These are phyloP conservation scores for Branchipolynoe longqiensis DNA, from an alignment of 2,888 invertebrate species.

Conservation along the genomic window DNA sequence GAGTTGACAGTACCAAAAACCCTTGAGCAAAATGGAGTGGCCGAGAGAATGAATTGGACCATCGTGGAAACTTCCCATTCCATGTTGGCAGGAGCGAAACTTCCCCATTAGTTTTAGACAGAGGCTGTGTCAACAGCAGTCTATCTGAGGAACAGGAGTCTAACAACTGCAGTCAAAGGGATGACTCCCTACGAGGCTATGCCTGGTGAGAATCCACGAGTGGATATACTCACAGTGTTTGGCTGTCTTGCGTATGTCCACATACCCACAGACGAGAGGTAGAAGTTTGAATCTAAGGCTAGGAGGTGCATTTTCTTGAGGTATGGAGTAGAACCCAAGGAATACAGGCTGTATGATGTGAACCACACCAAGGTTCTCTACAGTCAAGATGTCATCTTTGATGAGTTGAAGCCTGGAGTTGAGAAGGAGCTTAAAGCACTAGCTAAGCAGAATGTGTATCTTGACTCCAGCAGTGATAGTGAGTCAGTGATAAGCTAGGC, in stretches of 20 bases:
- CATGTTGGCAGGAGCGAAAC: conserved; percentile 60
- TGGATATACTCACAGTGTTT: conserved; percentile 60
- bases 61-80: conserved; percentile 73
- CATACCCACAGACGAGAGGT: conserved; percentile 62
- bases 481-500: background rate
- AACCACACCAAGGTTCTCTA: conserved; percentile 26
- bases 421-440: conserved; percentile 1
- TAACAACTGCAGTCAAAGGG: conserved; percentile 64
- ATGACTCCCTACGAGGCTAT: conserved; percentile 67
- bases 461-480: conserved; percentile 1
- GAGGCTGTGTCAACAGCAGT: conserved; percentile 77
- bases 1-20: conserved; percentile 71
- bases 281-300: conserved; percentile 60
- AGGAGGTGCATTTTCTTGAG: conserved; percentile 63
- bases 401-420: conserved; percentile 53
- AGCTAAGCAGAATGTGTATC: background rate
- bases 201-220: conserved; percentile 61
- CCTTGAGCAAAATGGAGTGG: conserved; percentile 77
- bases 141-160: conserved; percentile 75
- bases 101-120: conserved; percentile 74
- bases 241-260: conserved; percentile 63
- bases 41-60: conserved; percentile 76
- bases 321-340: conserved; percentile 61
- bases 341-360: conserved; percentile 61
- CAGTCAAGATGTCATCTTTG: conserved; percentile 64